Percentiles rank a stretch among this genome's conserved stretches.
Evolutionary conservation across 2,113 vertebrate genomes (phyloP).

Genomic region (Erythrocebus patas): DNA sequence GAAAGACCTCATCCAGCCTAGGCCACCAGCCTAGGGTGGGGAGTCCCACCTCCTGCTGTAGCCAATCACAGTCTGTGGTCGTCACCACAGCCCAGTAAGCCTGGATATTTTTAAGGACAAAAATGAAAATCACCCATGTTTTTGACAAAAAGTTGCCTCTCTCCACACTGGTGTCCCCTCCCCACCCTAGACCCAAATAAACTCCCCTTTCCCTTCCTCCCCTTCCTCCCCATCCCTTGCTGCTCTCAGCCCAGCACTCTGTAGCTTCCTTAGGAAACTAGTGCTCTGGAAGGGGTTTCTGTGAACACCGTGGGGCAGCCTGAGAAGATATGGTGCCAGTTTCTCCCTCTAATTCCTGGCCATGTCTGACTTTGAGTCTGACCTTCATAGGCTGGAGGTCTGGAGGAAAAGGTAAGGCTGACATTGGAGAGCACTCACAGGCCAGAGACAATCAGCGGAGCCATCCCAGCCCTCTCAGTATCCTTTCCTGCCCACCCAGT

Average conservation of each 20-base stretch:
- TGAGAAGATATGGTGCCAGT: background rate
- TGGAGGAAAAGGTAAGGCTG: background rate
- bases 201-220: background rate
- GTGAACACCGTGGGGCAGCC: fast-evolving
- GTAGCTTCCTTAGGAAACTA: background rate
- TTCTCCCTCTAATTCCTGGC: background rate
- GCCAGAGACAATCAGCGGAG: background rate
- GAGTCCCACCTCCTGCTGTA: background rate
- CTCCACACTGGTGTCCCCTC: background rate
- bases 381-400: background rate
- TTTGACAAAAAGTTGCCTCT: background rate
- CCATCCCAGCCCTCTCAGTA: background rate
- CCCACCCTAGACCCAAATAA: background rate
- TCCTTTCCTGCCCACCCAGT: background rate
- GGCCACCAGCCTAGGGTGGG: no score
- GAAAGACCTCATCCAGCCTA: no score
- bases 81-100: fast-evolving
- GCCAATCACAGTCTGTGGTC: background rate
- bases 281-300: background rate
- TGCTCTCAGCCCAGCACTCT: background rate
- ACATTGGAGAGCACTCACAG: background rate
- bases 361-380: background rate
- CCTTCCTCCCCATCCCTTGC: background rate
- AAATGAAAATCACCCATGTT: background rate
- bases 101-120: background rate